Conservation (phyloP, 2,113 vertebrate genomes). For the Psophia crepitans region DNA sequence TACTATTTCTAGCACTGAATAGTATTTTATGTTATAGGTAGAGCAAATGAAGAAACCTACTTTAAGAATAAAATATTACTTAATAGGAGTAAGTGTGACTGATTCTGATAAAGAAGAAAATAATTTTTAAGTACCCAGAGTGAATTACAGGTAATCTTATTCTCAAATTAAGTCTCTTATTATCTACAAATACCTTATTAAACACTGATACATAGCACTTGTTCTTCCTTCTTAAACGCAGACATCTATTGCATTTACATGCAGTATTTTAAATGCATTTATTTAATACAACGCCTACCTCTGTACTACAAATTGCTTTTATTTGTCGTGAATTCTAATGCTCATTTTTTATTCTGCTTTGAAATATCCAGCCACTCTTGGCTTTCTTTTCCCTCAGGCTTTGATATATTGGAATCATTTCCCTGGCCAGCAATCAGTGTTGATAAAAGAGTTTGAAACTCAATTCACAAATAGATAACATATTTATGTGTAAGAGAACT, state of each 20-base stretch:
- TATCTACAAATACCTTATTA: constrained; percentile 5
- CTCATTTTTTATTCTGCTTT: constrained; percentile 45
- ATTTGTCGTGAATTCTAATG: constrained; percentile 55
- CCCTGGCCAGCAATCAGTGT: constrained; percentile 56
- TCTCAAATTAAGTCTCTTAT: not conserved
- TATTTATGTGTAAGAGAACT: not conserved
- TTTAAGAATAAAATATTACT: not conserved
- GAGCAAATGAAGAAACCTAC: not conserved
- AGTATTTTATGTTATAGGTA: not conserved
- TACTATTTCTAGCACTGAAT: not conserved
- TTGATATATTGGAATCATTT: constrained; percentile 60
- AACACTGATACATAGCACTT: not conserved
- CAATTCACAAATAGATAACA: constrained; percentile 49
- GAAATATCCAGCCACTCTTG: constrained; percentile 27
- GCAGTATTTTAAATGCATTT: constrained; percentile 34
- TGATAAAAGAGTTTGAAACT: constrained; percentile 52
- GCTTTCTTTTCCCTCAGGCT: constrained; percentile 41
- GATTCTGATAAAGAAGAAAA: not conserved
- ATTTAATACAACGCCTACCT: constrained; percentile 8
- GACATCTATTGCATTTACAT: constrained; percentile 37
- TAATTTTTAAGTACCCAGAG: not conserved
- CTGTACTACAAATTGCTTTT: constrained; percentile 46
- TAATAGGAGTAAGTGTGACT: not conserved
- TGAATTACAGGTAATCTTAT: not conserved
- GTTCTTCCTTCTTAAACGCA: not conserved